These are phyloP conservation scores for Cryptomyrus ogoouensis DNA, from an alignment of 2,113 vertebrate species.

Conservation along the genomic window DNA sequence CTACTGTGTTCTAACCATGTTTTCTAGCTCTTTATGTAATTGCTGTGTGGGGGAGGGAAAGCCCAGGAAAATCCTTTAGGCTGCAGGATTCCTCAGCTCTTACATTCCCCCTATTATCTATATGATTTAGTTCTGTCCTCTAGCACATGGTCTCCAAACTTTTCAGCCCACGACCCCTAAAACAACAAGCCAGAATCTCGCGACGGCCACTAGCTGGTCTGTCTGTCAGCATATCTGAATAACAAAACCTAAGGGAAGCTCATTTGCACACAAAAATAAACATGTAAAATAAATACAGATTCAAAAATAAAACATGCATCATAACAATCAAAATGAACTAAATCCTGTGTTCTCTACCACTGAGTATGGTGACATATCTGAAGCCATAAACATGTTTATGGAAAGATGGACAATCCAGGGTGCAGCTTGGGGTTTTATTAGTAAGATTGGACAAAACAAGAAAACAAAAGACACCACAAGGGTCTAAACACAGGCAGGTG, in stretches of 20 bases:
- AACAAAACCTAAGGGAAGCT: neutral
- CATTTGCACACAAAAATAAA: neutral
- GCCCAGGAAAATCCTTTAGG: neutral
- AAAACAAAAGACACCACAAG: too few relatives aligned
- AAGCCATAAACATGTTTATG: neutral
- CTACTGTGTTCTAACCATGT: neutral
- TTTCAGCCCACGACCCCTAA: too few relatives aligned
- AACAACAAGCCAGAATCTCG: too few relatives aligned
- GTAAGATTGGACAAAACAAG: too few relatives aligned
- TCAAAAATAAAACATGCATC: neutral
- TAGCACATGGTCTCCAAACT: neutral
- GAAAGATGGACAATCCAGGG: too few relatives aligned
- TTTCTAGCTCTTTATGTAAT: slow-evolving; percentile 4
- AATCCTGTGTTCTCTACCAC: neutral
- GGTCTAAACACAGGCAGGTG: too few relatives aligned
- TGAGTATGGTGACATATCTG: neutral
- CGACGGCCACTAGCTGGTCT: neutral
- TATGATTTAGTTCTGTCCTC: neutral
- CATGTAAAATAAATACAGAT: neutral
- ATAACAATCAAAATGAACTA: neutral
- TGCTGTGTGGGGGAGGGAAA: neutral
- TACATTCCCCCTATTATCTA: neutral
- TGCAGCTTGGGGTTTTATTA: too few relatives aligned
- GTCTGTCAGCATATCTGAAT: neutral
- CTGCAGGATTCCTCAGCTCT: neutral